These are phyloP conservation scores for Helicolenus hilgendorfi DNA, from an alignment of 2,797 vertebrate species.

Conservation along the genomic window DNA sequence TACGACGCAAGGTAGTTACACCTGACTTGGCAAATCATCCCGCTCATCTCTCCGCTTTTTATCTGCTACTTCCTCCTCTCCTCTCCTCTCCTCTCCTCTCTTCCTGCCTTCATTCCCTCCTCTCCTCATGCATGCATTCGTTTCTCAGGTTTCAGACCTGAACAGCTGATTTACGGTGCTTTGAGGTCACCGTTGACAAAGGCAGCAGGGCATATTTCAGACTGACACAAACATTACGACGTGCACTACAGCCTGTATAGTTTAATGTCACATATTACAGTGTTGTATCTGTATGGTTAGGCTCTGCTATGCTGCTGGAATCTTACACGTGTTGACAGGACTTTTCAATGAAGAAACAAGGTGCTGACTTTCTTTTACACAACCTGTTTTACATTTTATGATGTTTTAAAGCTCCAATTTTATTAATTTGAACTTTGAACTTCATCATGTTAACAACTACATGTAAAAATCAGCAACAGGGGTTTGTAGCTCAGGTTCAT, in stretches of 20 bases:
- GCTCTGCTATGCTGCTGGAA: background rate
- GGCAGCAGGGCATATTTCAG: slow-evolving; percentile 64
- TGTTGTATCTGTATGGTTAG: background rate
- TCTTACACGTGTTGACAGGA: slow-evolving; percentile 10
- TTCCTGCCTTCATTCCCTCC: background rate
- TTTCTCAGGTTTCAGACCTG: slow-evolving; percentile 54
- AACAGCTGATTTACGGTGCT: slow-evolving; percentile 70
- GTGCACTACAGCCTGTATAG: background rate
- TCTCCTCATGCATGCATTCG: slow-evolving; percentile 26
- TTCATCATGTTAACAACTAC: background rate
- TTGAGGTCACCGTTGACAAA: slow-evolving; percentile 68
- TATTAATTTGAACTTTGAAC: background rate
- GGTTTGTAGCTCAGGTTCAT: background rate
- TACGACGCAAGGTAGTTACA: slow-evolving; percentile 67
- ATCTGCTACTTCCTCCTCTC: slow-evolving; percentile 31
- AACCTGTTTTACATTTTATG: background rate
- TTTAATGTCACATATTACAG: slow-evolving; percentile 50
- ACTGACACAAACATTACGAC: slow-evolving; percentile 55
- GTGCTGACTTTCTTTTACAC: background rate
- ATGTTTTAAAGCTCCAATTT: background rate
- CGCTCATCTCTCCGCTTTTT: slow-evolving; percentile 44
- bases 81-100: background rate
- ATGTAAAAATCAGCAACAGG: background rate
- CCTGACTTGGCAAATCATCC: slow-evolving; percentile 77
- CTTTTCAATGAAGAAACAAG: background rate